These are phyloP conservation scores for Drosophila neotestacea DNA, from an alignment of 2,888 invertebrate species.

Conservation along the genomic window DNA sequence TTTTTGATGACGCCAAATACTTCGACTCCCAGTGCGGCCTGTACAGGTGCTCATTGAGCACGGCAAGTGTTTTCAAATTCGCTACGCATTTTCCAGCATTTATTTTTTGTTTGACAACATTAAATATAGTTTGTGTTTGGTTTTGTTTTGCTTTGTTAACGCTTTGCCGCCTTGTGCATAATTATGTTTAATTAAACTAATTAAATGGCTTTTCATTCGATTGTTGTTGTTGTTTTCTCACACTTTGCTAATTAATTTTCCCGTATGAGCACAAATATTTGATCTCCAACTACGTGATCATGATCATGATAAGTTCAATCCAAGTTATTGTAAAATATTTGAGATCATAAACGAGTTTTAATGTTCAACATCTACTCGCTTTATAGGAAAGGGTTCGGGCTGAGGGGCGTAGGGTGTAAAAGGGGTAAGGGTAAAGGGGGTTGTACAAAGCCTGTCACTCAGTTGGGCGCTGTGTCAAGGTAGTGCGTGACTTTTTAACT, in stretches of 20 bases:
- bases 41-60: constrained; percentile 9
- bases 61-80: constrained; percentile 25
- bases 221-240: constrained; percentile 39
- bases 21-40: constrained; percentile 14
- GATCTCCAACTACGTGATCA: constrained; percentile 34
- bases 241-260: constrained; percentile 74
- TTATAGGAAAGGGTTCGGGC: background rate
- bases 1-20: constrained; percentile 42
- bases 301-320: constrained; percentile 15
- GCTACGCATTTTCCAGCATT: constrained; percentile 46
- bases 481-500: constrained; percentile 38
- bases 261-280: constrained; percentile 68
- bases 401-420: background rate
- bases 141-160: constrained; percentile 35
- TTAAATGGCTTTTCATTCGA: constrained; percentile 61
- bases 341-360: constrained; percentile 68
- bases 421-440: constrained; percentile 3
- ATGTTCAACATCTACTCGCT: constrained; percentile 52
- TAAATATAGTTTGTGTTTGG: constrained; percentile 23
- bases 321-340: constrained; percentile 26
- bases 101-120: constrained; percentile 31
- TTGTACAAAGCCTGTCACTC: constrained; percentile 37
- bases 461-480: constrained; percentile 64
- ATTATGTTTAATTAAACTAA: constrained; percentile 77
- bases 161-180: constrained; percentile 50